Base-by-base conservation (phyloP, 1,140 invertebrate genomes). In the Nebria ingens region DNA sequence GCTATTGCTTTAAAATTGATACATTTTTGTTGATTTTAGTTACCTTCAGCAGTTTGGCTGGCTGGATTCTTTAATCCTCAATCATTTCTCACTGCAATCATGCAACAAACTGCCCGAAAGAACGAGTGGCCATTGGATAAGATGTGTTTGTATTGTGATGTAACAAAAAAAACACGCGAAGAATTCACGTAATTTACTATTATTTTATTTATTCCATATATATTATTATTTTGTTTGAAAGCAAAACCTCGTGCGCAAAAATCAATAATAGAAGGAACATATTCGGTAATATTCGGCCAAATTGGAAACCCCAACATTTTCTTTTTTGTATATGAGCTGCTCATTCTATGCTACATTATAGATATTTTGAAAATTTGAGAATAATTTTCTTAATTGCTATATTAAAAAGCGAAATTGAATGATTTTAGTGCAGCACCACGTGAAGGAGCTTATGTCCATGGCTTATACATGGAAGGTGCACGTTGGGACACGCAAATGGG, bases 21-120 rank as follows among this genome's bases (percentile, higher is more conserved):
- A 45, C 52, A 38, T 45, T 53, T 42, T 45, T 17, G 40, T 40
- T 59, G 42, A 57, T 62, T 63, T 11, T 63, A 86, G 78, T 72
- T 92, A 45, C 93, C 93, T 0, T 71, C 88, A 0, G 83, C 91
- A 0, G 84, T 96, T 19, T 97, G 93, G 93, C 73, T 97, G 20
- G 89, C 84, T 9, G 93, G 93, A 17, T 93, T 97, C 69, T 97
- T 97, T 73, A 97, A 97, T 74, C 94, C 94, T 0, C 93, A 97
- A 71, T 95, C 92, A 12, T 94, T 98, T 70, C 75, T 98, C 6
- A 98, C 93, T 0, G 93, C 94, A 22, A 94, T 97, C 65, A 97
- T 97, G 93, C 94, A 97, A 72, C 90, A 89, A 70, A 95, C 92
- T 49, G 93, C 93, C 1, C 77, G 93, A 29, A 94, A 91, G 73